Percentiles rank a stretch among this genome's conserved stretches.
Conservation (phyloP, 1,140 invertebrate species). For the Luehdorfia chinensis region DNA sequence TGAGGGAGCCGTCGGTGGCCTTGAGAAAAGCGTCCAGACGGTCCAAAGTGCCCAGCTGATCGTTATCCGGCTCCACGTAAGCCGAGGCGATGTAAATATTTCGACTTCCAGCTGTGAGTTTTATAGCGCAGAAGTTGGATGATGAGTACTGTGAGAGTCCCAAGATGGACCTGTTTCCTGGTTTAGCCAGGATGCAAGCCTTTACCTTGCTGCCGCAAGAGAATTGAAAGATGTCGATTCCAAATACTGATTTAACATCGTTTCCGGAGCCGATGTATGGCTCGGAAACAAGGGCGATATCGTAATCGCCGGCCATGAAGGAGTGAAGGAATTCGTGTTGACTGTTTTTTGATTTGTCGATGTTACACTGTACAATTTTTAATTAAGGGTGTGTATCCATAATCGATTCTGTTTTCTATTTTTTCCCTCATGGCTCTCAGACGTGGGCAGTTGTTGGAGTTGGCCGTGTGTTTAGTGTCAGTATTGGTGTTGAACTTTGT, state of each 20-base stretch:
- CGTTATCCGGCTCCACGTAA: constrained; percentile 17
- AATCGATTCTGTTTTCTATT: too few species aligned
- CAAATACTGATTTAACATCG: constrained; percentile 2
- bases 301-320: too few species aligned
- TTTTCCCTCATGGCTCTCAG: too few species aligned
- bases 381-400: too few species aligned
- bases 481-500: too few species aligned
- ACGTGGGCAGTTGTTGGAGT: too few species aligned
- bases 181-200: constrained; percentile 14
- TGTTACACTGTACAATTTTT: too few species aligned
- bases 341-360: too few species aligned
- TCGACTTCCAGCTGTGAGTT: neutral
- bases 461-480: too few species aligned
- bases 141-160: constrained; percentile 5
- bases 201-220: neutral
- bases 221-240: constrained; percentile 3
- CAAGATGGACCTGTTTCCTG: neutral
- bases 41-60: too few species aligned
- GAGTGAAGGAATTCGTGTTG: constrained; percentile 14
- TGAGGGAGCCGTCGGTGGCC: neutral
- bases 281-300: too few species aligned
- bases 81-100: constrained; percentile 9
- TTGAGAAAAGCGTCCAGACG: constrained; percentile 9
- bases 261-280: too few species aligned
- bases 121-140: neutral